Evolutionary conservation across 2,797 vertebrate species (phyloP).

Genomic region (Oreochromis grahami): DNA sequence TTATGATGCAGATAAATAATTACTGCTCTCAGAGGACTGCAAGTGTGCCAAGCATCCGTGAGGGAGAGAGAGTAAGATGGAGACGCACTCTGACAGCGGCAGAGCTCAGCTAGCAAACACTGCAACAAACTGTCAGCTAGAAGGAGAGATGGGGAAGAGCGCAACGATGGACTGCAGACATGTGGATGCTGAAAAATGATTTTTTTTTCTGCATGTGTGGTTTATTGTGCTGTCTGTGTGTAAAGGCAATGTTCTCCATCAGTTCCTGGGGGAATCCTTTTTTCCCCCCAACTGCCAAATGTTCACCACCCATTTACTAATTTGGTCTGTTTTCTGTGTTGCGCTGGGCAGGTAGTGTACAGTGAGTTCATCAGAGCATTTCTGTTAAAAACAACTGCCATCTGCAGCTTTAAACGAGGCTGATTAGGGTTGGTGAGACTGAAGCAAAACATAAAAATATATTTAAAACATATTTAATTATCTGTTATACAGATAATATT

Average conservation of each 20-base stretch:
- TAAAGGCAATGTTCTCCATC: not conserved
- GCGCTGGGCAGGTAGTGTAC: not conserved
- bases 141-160: not conserved
- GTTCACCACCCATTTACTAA: not conserved
- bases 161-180: not conserved
- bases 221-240: not conserved
- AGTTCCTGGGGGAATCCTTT: not conserved
- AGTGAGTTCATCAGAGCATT: not conserved
- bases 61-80: not conserved
- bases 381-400: not conserved
- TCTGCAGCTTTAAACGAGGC: not conserved
- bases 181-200: not conserved
- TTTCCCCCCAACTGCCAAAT: not conserved
- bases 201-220: not conserved
- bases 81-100: not conserved
- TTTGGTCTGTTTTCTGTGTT: not conserved
- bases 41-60: conserved; percentile 10
- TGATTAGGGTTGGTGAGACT: not conserved
- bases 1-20: not conserved
- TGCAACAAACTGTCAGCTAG: conserved; percentile 30
- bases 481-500: not conserved
- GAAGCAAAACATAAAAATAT: fast-evolving
- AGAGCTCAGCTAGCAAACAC: conserved; percentile 7
- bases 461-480: not conserved
- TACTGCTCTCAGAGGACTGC: conserved; percentile 27